Evolutionary conservation across 2,888 invertebrate genomes (phyloP), one percentile per base, ranked within the genome.

Genomic region (Urechis unicinctus): DNA sequence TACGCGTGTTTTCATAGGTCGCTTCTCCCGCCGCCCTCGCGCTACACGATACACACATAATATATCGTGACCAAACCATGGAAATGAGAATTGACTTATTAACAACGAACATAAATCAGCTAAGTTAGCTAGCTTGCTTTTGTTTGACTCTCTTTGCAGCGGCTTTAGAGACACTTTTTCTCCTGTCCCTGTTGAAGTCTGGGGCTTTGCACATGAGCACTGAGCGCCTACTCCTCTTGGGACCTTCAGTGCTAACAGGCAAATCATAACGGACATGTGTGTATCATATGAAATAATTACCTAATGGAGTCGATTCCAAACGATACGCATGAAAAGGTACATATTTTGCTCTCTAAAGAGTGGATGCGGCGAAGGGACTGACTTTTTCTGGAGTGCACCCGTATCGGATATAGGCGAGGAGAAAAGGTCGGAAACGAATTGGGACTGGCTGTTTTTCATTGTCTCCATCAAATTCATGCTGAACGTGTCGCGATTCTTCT

Each of bases 401-500:
- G 60, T 59, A 31, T 58, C 59, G 21, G 61, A 48, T 36, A 59
- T 31, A 1, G 57, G 51, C 17, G 64, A 60, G 22, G 52, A 54
- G 55, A 65, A 66, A n/a, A 66, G 53, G 31, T 66, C 64, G 41
- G 48, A 43, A 1, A 68, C 64, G 31, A 68, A 57, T 25, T 62
- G 55, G 46, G 60, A 58, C 61, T 67, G 66, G 65, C 71, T 66
- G 57, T 70, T 68, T 70, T 73, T 68, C 54, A 71, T 67, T 49
- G 68, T 69, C 6, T 68, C 59, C 22, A 72, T 62, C 26, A 72
- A 58, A 51, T 70, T 70, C 2, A 63, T 59, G 46, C 67, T 68
- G 44, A 64, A 53, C 13, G 55, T 59, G 74, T 94, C 93, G 53
- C 90, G 85, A 79, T 95, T 95, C 76, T 89, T 91, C 67, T 89